A percentile compares a stretch with the other conserved stretches of the same genome.
phyloP scores from a whole-genome alignment of 2,888 invertebrate species.

The Pyrrhosoma nymphula region DNA sequence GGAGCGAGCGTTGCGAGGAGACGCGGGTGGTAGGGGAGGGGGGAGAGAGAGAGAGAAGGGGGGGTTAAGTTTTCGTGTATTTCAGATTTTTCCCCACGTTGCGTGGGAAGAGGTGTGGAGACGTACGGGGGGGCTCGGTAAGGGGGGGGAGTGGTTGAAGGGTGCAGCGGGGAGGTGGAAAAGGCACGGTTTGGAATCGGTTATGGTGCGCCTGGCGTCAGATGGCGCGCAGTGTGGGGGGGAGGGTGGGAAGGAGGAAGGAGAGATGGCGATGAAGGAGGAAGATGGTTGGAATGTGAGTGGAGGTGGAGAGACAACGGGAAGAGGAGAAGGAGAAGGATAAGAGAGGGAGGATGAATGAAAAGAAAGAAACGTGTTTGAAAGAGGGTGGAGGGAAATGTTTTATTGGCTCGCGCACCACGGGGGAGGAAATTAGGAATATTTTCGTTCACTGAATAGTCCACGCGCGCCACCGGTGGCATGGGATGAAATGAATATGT shows the following conservation, averaged over 20 bases:
- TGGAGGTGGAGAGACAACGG: too few species aligned
- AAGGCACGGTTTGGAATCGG: not conserved
- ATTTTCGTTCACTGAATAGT: not conserved
- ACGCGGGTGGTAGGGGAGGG: not conserved
- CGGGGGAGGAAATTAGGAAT: not conserved
- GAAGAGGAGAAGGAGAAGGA: too few species aligned
- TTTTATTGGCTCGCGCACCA: not conserved
- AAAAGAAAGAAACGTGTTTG: too few species aligned
- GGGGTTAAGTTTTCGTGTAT: not conserved
- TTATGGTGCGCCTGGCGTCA: constrained; percentile 34
- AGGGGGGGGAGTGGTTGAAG: not conserved
- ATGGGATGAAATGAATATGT: not conserved
- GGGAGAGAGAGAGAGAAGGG: not conserved
- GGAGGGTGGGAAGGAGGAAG: not conserved
- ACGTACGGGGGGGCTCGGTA: not conserved
- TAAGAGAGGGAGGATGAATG: too few species aligned
- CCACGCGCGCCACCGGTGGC: too few species aligned
- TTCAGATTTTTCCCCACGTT: not conserved
- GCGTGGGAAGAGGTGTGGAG: not conserved
- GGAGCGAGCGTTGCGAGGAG: not conserved
- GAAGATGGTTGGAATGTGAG: not conserved
- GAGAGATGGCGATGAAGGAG: not conserved
- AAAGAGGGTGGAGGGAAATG: not conserved
- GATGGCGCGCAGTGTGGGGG: not conserved
- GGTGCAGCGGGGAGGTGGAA: not conserved